Base-by-base conservation (phyloP, 2,113 vertebrate species). In the Anguilla rostrata region DNA sequence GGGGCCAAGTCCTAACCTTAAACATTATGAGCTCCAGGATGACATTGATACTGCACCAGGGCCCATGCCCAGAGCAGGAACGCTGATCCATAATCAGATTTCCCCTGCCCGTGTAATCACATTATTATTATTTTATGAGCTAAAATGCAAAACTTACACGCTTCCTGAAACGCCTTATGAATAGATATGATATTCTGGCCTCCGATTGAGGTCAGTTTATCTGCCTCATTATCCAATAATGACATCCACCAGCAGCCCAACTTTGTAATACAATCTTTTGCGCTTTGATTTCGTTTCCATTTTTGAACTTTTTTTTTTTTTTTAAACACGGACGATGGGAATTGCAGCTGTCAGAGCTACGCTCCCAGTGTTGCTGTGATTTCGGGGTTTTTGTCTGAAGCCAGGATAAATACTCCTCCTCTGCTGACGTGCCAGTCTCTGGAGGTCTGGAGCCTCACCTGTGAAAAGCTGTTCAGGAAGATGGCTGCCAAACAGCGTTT, bases 401-500 rank as follows among this genome's bases (percentile, higher is more conserved):
- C 71, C 71, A 14, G 12, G 5, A 75, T 34, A 75, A 75, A 75
- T 75, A 75, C 71, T 75, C 71, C n/a, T 34, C 34, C 71, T n/a
- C 71, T n/a, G 5, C 71, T 11, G 71, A n/a, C n/a, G 11, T 12
- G n/a, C 26, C n/a, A 12, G 34, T 75, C 71, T 34, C 71, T 34
- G 71, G 71, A 75, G 71, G 12, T 2, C 9, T 12, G 22, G 26
- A 34, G 9, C 39, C 80, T 87, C 57, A 84, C 53, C 60, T 88
- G 85, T 46, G 34, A 81, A 34, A 79, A 53, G 57, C 34, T 43
- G 57, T 83, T 75, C 41, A 18, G 66, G 15, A 82, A 57, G 85
- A 26, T 40, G 40, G 56, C 18, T 43, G 79, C 71, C 71, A 83
- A 82, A 40, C 49, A 14, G 49, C 0, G 49, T 0, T 14, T 14